Conservation (phyloP, 1,140 invertebrate species). For the Hesperophylax magnus region DNA sequence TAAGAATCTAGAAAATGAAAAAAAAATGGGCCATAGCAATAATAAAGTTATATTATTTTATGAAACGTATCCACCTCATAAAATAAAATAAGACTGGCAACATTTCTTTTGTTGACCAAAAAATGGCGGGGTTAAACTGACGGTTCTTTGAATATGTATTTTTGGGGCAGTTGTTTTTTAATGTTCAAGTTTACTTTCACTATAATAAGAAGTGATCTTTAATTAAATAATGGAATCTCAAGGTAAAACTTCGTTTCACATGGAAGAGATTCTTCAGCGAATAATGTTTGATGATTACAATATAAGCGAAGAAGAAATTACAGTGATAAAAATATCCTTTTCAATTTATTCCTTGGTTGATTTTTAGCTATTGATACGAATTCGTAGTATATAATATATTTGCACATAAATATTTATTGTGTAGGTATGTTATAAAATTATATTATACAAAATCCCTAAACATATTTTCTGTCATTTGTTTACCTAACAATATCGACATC, state of each 20-base stretch:
- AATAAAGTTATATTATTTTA: too few species aligned
- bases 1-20: too few species aligned
- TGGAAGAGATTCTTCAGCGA: not conserved
- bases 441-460: too few species aligned
- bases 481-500: too few species aligned
- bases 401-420: too few species aligned
- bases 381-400: too few species aligned
- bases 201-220: not conserved
- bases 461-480: too few species aligned
- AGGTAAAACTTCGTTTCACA: not conserved
- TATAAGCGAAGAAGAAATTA: not conserved
- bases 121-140: not conserved
- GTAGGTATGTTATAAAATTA: too few species aligned
- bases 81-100: not conserved
- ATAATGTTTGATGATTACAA: conserved; percentile 6
- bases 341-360: not conserved
- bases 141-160: not conserved
- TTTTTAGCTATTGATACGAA: too few species aligned
- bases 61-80: not conserved
- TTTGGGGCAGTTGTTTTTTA: too few species aligned
- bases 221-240: not conserved
- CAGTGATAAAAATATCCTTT: conserved; percentile 31
- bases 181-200: not conserved
- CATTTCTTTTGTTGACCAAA: not conserved
- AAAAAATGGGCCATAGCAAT: too few species aligned